Conservation (phyloP, 2,113 vertebrate species). For the Planiliza haematocheilus region DNA sequence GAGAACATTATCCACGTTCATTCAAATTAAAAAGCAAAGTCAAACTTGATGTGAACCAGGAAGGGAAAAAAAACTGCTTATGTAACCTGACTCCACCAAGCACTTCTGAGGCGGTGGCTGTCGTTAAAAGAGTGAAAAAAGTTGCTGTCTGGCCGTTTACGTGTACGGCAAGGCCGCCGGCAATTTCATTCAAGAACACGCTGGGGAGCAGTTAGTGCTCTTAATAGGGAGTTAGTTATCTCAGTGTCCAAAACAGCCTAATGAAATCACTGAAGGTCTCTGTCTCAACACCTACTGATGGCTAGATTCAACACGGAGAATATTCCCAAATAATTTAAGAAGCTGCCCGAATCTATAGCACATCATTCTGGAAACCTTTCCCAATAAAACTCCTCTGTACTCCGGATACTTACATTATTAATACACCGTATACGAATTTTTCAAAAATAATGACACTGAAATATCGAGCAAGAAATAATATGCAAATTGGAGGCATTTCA, state of each 20-base stretch:
- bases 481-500: slow-evolving; percentile 64
- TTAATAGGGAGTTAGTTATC: slow-evolving; percentile 64
- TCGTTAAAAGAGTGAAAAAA: slow-evolving; percentile 50
- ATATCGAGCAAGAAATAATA: slow-evolving; percentile 52
- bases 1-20: slow-evolving; percentile 21
- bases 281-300: slow-evolving; percentile 23
- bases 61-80: slow-evolving; percentile 21
- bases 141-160: slow-evolving; percentile 46
- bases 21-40: slow-evolving; percentile 50
- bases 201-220: slow-evolving; percentile 55
- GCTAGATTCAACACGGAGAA: slow-evolving; percentile 26
- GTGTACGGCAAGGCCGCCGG: slow-evolving; percentile 49
- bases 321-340: slow-evolving; percentile 26
- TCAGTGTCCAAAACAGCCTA: slow-evolving; percentile 29
- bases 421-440: slow-evolving; percentile 23
- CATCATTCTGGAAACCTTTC: slow-evolving; percentile 17
- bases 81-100: slow-evolving; percentile 30
- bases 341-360: slow-evolving; percentile 1
- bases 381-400: slow-evolving; percentile 5
- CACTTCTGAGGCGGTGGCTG: slow-evolving; percentile 25
- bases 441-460: slow-evolving; percentile 38
- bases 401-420: slow-evolving; percentile 41
- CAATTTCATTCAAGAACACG: slow-evolving; percentile 53
- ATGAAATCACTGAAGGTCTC: slow-evolving; percentile 49
- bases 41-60: slow-evolving; percentile 32